Conservation (phyloP, 2,113 vertebrate species). For the Pollimyrus isidori region DNA sequence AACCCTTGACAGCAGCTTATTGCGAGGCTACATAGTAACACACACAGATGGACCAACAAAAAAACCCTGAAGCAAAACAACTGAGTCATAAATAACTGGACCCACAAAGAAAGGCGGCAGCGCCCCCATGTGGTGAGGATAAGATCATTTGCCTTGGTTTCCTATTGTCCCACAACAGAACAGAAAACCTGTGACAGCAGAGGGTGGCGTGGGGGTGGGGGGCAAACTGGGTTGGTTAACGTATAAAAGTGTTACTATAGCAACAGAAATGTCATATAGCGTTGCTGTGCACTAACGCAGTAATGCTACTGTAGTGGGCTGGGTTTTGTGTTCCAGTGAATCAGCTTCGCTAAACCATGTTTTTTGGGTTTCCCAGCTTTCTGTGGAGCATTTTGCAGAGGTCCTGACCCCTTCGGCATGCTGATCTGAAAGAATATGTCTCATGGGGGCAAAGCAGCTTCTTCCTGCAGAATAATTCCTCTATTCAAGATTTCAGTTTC, state of each 20-base stretch:
- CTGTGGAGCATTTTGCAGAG: not conserved
- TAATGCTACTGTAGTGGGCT: not conserved
- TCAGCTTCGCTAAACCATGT: not conserved
- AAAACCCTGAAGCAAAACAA: not conserved
- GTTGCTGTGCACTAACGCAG: not conserved
- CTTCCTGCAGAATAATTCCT: not conserved
- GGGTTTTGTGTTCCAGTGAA: not conserved
- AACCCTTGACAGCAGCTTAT: not conserved
- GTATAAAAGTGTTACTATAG: conserved; percentile 9
- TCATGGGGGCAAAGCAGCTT: not conserved
- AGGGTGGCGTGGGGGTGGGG: not conserved
- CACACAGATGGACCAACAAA: not conserved
- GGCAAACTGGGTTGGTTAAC: not conserved
- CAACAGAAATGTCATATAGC: conserved; percentile 1
- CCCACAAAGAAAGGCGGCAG: not conserved
- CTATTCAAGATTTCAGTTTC: not conserved
- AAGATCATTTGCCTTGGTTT: not conserved
- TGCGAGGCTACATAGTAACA: not conserved
- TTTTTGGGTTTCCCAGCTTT: not conserved
- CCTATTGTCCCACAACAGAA: not conserved
- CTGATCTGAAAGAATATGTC: not conserved
- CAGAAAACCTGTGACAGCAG: not conserved
- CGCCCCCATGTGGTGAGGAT: not conserved
- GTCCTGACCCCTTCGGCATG: not conserved
- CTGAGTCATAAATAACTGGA: not conserved